phyloP scores from a whole-genome alignment of 2,113 vertebrate genomes.

The Takifugu flavidus region DNA sequence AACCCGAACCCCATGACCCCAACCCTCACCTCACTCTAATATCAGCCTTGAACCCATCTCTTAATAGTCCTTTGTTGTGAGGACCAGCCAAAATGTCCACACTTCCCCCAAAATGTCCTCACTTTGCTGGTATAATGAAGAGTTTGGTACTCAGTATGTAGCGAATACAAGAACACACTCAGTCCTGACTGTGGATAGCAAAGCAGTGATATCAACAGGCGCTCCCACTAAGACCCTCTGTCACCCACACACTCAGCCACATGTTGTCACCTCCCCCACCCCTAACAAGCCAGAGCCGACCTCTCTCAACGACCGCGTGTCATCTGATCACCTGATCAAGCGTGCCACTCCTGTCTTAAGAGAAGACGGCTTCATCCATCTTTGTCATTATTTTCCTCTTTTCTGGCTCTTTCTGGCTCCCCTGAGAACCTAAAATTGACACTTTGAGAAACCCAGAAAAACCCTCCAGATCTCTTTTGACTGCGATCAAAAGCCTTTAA shows the following conservation, averaged over 20 bases:
- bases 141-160: too few relatives aligned
- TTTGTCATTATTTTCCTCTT: constrained; percentile 11
- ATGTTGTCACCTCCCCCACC: neutral
- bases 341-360: too few relatives aligned
- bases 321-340: too few relatives aligned
- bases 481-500: constrained; percentile 55
- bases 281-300: constrained; percentile 8
- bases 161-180: neutral
- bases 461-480: constrained; percentile 56
- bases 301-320: constrained; percentile 28
- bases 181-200: neutral
- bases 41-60: too few relatives aligned
- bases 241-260: neutral
- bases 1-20: too few relatives aligned
- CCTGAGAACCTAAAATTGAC: constrained; percentile 39
- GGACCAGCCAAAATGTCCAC: too few relatives aligned
- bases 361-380: neutral
- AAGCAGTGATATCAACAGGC: neutral
- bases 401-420: constrained; percentile 26
- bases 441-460: constrained; percentile 49
- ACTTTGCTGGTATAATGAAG: too few relatives aligned
- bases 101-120: too few relatives aligned
- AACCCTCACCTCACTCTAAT: too few relatives aligned
- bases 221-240: too few relatives aligned
- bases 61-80: too few relatives aligned